Evolutionary conservation across 2,888 invertebrate genomes (phyloP).

Genomic region (Drosophila nr. fundita): DNA sequence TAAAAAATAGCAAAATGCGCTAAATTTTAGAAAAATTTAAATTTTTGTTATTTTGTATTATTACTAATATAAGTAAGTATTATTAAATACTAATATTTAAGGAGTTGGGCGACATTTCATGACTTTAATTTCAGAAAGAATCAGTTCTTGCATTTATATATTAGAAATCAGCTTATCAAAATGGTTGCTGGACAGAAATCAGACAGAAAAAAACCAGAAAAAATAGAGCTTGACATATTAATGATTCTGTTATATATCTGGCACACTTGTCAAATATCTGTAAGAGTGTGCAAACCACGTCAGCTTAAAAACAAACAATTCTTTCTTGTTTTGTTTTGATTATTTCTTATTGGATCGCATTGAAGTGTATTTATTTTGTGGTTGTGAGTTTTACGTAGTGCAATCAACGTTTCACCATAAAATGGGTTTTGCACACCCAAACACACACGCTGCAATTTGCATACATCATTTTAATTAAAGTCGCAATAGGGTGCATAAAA

Average conservation of each 20-base stretch:
- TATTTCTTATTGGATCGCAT: constrained; percentile 31
- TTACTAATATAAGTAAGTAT: not conserved
- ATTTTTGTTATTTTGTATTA: not conserved
- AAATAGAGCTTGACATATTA: not conserved
- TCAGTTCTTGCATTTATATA: not conserved
- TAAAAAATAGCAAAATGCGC: not conserved
- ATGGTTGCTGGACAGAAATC: not conserved
- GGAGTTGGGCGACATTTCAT: not conserved
- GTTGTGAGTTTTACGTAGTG: constrained; percentile 25
- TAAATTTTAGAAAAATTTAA: not conserved
- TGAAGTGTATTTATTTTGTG: constrained; percentile 58
- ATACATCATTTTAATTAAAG: constrained; percentile 50
- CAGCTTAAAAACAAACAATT: not conserved
- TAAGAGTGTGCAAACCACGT: constrained; percentile 2
- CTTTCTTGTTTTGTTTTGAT: not conserved
- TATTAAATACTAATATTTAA: not conserved
- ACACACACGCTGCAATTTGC: not conserved
- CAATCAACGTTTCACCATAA: constrained; percentile 28
- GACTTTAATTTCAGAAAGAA: not conserved
- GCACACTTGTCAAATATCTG: not conserved
- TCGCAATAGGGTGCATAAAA: constrained; percentile 15
- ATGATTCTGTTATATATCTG: not conserved
- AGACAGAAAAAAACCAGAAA: not conserved
- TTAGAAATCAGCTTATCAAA: not conserved
- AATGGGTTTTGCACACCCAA: constrained; percentile 1